These are phyloP conservation scores for Struthio camelus DNA, from an alignment of 2,113 vertebrate species.

Conservation along the genomic window DNA sequence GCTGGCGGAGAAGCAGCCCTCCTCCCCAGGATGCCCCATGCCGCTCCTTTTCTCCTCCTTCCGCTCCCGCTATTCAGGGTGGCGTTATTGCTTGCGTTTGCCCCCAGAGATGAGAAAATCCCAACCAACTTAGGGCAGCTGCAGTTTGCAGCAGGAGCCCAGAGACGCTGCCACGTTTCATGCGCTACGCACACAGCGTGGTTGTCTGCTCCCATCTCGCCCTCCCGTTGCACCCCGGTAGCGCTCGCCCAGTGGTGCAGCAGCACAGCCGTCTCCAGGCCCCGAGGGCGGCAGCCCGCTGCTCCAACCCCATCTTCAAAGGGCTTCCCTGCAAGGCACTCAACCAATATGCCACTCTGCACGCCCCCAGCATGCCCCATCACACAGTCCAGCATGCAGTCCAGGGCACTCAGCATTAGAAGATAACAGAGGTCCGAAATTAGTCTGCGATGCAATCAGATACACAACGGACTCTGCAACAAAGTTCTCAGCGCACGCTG, in stretches of 20 bases:
- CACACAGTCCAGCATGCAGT: not conserved
- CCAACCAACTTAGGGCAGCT: not conserved
- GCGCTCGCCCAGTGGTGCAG: no score
- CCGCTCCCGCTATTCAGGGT: no score
- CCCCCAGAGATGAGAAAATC: not conserved
- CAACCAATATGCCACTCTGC: not conserved
- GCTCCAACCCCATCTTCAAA: not conserved
- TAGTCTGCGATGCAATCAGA: not conserved
- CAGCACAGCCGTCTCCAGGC: no score
- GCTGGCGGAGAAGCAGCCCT: not conserved
- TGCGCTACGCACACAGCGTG: no score
- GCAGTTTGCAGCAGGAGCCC: not conserved
- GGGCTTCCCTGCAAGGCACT: not conserved
- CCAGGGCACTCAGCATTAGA: not conserved
- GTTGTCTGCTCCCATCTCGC: no score
- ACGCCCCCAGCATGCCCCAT: no score
- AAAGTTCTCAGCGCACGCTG: not conserved
- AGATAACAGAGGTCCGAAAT: not conserved
- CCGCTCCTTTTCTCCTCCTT: not conserved
- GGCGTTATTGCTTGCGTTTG: not conserved
- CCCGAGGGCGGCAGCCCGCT: no score
- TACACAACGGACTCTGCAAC: not conserved
- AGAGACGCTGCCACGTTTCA: no score
- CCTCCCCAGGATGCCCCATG: no score
- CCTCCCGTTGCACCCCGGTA: no score